Evolutionary conservation across 2,888 invertebrate genomes (phyloP).

Genomic region (Slavum lentiscoides): DNA sequence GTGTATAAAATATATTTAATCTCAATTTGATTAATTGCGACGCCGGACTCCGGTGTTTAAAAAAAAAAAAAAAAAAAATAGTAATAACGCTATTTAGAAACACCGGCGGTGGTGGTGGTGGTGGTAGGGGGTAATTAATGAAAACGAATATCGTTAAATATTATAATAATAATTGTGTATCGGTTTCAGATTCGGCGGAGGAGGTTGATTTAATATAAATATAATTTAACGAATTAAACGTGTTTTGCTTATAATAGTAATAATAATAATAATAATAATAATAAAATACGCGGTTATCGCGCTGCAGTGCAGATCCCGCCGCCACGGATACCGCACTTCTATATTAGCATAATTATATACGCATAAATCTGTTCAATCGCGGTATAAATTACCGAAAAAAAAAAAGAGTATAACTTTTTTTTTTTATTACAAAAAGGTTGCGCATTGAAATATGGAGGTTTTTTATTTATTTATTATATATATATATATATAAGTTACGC

Average conservation of each 20-base stretch:
- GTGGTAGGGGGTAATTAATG: constrained; percentile 26
- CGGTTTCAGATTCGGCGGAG: too few relatives aligned
- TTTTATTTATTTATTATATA: background rate
- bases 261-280: too few relatives aligned
- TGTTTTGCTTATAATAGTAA: too few relatives aligned
- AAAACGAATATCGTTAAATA: background rate
- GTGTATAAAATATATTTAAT: constrained; percentile 17
- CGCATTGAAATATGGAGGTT: constrained; percentile 26
- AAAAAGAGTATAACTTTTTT: constrained; percentile 11
- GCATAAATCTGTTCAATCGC: constrained; percentile 9
- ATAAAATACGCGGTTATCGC: too few relatives aligned
- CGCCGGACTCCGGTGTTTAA: too few relatives aligned
- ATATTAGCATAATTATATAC: constrained; percentile 8
- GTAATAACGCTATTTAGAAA: background rate
- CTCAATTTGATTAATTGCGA: constrained; percentile 39
- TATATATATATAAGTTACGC: background rate
- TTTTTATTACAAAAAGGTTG: constrained; percentile 45
- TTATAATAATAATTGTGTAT: background rate
- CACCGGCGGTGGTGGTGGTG: too few relatives aligned
- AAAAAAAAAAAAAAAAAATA: background rate
- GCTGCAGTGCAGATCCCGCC: too few relatives aligned
- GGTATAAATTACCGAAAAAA: constrained; percentile 22
- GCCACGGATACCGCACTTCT: background rate
- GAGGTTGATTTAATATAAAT: too few relatives aligned
- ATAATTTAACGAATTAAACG: background rate